Evolutionary conservation across 2,797 vertebrate species (phyloP), one percentile per base, ranked within the genome.

Genomic region (Chelonia mydas): DNA sequence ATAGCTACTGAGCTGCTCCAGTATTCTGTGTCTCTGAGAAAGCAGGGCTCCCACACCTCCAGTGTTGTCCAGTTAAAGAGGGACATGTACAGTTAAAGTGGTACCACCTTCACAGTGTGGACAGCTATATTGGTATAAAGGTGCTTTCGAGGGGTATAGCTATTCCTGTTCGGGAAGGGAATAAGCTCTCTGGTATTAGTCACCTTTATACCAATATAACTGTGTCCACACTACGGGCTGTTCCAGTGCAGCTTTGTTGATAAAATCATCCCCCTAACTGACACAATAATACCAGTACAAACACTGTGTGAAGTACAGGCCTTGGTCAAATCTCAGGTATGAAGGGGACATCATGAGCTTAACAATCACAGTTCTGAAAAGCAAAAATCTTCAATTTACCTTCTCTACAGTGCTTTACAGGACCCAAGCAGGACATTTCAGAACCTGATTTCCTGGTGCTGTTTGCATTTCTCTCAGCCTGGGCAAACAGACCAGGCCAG

Each of bases 401-500:
- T 28, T 81, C 16, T 27, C 23, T 37, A 27, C 79, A 12, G 33
- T 41, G 50, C 15, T 89, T 84, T 96, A 74, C 91, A 86, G 65
- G 33, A 21, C 65, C 19, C 17, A 10, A 61, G 13, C 57, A 61
- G 57, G 13, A 21, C 8, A 84, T 93, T 89, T 59, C 84, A 84
- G 81, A 96, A 81, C 83, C 95, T 95, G 91, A 92, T 81, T 88
- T 90, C 92, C 87, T 90, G 94, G 59, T 37, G 55, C 59, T 74
- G 37, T 74, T 89, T 90, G 84, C 89, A 91, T 91, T 89, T 54
- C 94, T 88, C 92, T 50, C 87, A 90, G 89, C 90, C 72, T 92
- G n/a, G 88, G 85, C 13, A 86, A 47, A 57, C 77, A 85, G 95
- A 95, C 92, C 21, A 13, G 89, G 91, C 94, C 93, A 95, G 94